Percentiles rank a stretch among this genome's conserved stretches.
Conservation (phyloP, 1,140 invertebrate genomes). For the Caenorhabditis briggsae region DNA sequence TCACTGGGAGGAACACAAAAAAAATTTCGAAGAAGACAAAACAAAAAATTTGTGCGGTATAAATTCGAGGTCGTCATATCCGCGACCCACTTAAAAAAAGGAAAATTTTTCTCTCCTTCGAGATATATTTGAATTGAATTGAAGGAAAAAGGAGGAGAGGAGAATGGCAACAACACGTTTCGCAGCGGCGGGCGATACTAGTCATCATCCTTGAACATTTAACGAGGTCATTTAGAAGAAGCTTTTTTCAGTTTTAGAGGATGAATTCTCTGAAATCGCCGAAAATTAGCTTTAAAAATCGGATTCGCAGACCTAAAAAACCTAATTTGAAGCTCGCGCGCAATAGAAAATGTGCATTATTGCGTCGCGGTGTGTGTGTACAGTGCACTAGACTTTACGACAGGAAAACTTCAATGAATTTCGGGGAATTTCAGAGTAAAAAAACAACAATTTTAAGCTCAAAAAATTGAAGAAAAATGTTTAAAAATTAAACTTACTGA, state of each 20-base stretch:
- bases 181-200: neutral
- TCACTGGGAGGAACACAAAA: neutral
- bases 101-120: neutral
- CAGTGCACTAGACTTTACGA: too few species aligned
- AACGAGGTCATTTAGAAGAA: neutral
- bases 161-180: conserved; percentile 15
- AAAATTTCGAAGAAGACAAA: neutral
- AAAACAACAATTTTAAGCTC: too few species aligned
- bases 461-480: neutral
- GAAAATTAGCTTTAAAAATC: too few species aligned
- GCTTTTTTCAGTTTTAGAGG: neutral
- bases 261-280: too few species aligned
- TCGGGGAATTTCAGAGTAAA: too few species aligned
- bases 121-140: conserved; percentile 25
- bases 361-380: too few species aligned
- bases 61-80: conserved; percentile 8
- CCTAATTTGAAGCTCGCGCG: too few species aligned
- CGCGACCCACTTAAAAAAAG: conserved; percentile 29
- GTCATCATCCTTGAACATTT: conserved; percentile 50
- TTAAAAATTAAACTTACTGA: neutral
- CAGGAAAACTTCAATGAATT: too few species aligned
- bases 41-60: neutral
- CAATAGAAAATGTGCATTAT: too few species aligned
- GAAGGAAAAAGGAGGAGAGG: too few species aligned
- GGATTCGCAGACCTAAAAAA: too few species aligned